These are phyloP conservation scores for Elachura formosa DNA, from an alignment of 2,113 vertebrate genomes.

Conservation along the genomic window DNA sequence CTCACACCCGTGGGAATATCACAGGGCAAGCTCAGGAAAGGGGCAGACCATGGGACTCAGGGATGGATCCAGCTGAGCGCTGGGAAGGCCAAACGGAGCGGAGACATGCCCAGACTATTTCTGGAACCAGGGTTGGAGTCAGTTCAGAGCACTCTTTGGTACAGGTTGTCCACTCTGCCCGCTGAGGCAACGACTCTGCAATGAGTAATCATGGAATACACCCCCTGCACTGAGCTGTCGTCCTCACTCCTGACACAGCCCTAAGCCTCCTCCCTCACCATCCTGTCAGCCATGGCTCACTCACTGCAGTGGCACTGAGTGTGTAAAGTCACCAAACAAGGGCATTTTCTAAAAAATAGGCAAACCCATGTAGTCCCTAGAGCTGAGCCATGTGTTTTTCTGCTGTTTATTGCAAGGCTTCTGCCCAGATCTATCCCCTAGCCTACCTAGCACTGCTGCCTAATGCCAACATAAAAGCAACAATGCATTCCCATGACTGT, in stretches of 20 bases:
- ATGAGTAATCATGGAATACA: neutral
- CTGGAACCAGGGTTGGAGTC: neutral
- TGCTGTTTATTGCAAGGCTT: neutral
- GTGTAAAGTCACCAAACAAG: neutral
- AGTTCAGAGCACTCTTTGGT: neutral
- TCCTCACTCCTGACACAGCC: neutral
- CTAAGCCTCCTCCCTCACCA: neutral
- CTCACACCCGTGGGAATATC: fast-evolving
- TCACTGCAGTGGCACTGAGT: neutral
- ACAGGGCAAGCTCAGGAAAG: neutral
- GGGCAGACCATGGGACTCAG: neutral
- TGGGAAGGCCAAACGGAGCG: neutral
- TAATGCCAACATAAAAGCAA: neutral
- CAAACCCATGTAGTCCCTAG: neutral
- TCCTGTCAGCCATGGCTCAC: neutral
- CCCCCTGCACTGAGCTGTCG: neutral
- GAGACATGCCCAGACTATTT: neutral
- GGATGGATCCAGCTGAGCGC: neutral
- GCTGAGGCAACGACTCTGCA: neutral
- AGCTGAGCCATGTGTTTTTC: neutral
- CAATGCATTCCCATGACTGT: neutral
- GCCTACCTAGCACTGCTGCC: neutral
- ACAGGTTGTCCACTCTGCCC: neutral
- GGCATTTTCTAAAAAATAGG: neutral
- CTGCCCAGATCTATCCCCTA: neutral